Evolutionary conservation across 1,140 invertebrate genomes (phyloP), one percentile per base, ranked within the genome.

Genomic region (Musca domestica): DNA sequence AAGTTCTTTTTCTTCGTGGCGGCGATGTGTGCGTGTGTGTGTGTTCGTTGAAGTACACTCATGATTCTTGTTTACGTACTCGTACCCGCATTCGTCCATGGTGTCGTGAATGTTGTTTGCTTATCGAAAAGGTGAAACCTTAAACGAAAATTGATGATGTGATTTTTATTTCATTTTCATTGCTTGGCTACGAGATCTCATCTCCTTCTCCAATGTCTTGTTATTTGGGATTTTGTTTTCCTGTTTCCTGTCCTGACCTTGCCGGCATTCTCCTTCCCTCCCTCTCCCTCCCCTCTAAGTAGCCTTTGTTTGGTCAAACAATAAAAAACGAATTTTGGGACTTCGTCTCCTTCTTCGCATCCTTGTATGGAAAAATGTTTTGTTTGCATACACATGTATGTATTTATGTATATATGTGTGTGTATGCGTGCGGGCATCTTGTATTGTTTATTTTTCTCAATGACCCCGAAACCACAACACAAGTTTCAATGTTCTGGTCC

Each of bases 61-160:
- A 61, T 19, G 27, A 34, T 30, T 61, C n/a, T 61, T 61, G 27
- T 61, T 61, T 41, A 41, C 34, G 12, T 41, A n/a, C n/a, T n/a
- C n/a, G n/a, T n/a, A n/a, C n/a, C n/a, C n/a, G n/a, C n/a, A n/a
- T n/a, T n/a, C n/a, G n/a, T 41, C 10, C 34, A 41, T 41, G 10
- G 34, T 41, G 34, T 41, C 12, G 34, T 9, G 12, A 41, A 41
- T 34, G 56, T 34, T 49, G 19, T 27, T 58, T 25, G 46, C 51
- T 56, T 22, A 34, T 34, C 56, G 56, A 46, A 25, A 41, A 41
- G 48, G 30, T 34, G 71, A 63, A 67, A 22, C 64, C 20, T 61
- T 51, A 23, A 70, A 66, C 71, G 76, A 73, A 73, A 74, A 74
- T 70, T 76, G 74, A 76, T 76, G 74, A 76, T 64, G 63, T 64